Evolutionary conservation across 92 coral and sea anemone species (phyloP).

Genomic region (Galaxea fascicularis): DNA sequence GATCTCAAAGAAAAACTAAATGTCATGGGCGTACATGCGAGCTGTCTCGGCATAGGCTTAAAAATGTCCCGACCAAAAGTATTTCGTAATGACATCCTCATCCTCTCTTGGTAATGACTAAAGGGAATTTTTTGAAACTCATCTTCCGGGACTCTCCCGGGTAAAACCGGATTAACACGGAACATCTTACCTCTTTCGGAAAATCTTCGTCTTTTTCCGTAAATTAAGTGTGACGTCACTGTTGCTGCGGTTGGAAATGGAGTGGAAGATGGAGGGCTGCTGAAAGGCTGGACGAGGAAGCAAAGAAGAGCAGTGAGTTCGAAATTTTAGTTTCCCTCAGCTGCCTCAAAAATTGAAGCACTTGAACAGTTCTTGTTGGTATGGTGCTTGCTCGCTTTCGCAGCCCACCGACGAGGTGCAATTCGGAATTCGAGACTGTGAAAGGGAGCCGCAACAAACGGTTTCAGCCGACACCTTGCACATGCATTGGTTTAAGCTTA

Average conservation of each 20-base stretch:
- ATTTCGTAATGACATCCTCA: too few species aligned
- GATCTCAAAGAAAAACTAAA: too few species aligned
- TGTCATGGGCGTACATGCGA: too few species aligned
- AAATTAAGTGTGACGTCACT: constrained; percentile 18
- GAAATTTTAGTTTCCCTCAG: neutral
- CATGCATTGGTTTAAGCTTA: neutral
- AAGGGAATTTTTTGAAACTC: too few species aligned
- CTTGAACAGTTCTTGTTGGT: neutral
- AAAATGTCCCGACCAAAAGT: too few species aligned
- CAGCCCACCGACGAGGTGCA: neutral
- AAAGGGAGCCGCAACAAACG: neutral
- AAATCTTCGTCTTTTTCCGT: constrained; percentile 17
- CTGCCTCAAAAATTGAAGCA: neutral
- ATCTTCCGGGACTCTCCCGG: neutral
- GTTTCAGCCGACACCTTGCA: neutral
- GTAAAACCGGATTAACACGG: neutral
- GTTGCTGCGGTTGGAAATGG: neutral
- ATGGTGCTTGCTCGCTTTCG: neutral
- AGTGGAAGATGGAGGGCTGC: neutral
- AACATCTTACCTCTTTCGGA: neutral
- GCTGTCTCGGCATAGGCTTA: too few species aligned
- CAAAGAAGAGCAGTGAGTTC: too few species aligned
- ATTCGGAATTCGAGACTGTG: neutral
- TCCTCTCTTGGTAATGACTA: too few species aligned
- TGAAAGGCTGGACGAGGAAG: neutral